phyloP scores from a whole-genome alignment of 2,888 invertebrate genomes.

The Hipparchia semele region DNA sequence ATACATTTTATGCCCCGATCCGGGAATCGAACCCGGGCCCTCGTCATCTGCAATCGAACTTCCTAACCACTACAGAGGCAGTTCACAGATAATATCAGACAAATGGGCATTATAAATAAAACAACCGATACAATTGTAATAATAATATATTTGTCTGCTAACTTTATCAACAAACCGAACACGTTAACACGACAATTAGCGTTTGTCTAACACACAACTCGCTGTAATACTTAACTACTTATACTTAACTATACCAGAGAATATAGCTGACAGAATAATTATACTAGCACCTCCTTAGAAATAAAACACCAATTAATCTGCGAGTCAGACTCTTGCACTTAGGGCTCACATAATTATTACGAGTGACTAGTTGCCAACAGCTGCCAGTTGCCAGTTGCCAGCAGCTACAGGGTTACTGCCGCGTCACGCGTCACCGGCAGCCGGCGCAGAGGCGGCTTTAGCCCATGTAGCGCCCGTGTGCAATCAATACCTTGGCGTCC shows the following conservation, averaged over 20 bases:
- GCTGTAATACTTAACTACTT: conserved; percentile 39
- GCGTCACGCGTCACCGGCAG: no score
- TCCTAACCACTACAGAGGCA: no score
- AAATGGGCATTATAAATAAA: conserved; percentile 11
- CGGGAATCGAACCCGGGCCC: no score
- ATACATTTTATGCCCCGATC: no score
- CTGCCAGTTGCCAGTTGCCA: no score
- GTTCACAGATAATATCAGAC: no score
- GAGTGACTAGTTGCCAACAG: no score
- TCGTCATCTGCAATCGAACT: no score
- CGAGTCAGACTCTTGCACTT: background rate
- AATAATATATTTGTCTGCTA: conserved; percentile 53
- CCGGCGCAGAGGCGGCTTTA: no score
- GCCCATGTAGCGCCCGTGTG: no score
- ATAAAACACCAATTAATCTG: background rate
- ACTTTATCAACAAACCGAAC: conserved; percentile 61
- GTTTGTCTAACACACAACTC: conserved; percentile 52
- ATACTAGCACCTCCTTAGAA: conserved; percentile 12
- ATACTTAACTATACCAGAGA: conserved; percentile 10
- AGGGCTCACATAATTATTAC: background rate
- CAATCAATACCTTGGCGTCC: no score
- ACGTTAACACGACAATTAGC: conserved; percentile 57
- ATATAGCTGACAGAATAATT: conserved; percentile 2
- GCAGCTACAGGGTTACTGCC: no score
- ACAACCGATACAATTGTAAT: conserved; percentile 27